Evolutionary conservation across 2,113 vertebrate genomes (phyloP).

Genomic region (Eleginops maclovinus): DNA sequence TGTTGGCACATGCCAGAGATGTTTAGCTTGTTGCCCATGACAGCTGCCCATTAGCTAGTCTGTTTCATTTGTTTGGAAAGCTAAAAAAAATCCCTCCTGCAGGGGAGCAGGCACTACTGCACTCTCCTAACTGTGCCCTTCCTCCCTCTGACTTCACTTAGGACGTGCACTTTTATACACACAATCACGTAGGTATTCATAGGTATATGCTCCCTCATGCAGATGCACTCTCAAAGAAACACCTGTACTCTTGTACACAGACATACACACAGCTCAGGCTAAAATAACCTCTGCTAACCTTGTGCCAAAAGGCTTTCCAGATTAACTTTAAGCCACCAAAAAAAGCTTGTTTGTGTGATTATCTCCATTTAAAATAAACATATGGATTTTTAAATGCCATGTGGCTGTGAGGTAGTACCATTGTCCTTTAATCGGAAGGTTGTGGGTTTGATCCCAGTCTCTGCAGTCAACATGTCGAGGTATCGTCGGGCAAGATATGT

Average conservation of each 20-base stretch:
- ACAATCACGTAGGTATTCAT: slow-evolving; percentile 4
- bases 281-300: not conserved
- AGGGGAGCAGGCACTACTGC: slow-evolving; percentile 1
- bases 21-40: slow-evolving; percentile 39
- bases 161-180: slow-evolving; percentile 12
- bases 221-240: slow-evolving; percentile 34
- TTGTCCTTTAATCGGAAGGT: too few species aligned
- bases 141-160: slow-evolving; percentile 24
- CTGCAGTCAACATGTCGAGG: too few species aligned
- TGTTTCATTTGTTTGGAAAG: slow-evolving; percentile 60
- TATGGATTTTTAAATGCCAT: too few species aligned
- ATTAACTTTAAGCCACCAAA: not conserved
- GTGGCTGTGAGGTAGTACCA: too few species aligned
- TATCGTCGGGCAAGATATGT: too few species aligned
- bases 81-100: slow-evolving; percentile 40
- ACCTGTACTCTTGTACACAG: slow-evolving; percentile 10
- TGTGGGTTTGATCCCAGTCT: too few species aligned
- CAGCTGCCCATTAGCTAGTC: slow-evolving; percentile 59
- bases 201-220: slow-evolving; percentile 3
- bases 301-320: not conserved
- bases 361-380: not conserved
- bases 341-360: not conserved
- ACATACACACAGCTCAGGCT: slow-evolving; percentile 2
- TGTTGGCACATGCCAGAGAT: slow-evolving; percentile 35
- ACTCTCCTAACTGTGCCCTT: too few species aligned